phyloP scores from a whole-genome alignment of 2,888 invertebrate genomes.

The Alviniconcha strummeri region DNA sequence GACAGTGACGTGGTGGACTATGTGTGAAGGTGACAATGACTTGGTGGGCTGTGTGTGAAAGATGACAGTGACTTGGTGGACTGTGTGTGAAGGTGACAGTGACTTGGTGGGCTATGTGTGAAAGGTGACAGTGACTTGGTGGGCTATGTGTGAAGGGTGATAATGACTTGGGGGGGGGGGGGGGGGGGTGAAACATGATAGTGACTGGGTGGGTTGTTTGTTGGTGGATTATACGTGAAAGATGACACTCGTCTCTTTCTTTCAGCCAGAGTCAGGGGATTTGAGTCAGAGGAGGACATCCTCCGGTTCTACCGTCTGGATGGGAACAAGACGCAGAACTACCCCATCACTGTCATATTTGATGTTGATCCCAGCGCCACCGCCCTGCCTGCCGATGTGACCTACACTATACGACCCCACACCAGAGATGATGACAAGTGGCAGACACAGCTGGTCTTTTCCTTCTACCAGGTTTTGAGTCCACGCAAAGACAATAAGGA shows the following conservation, averaged over 20 bases:
- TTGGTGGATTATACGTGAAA: too few species aligned
- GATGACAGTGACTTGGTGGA: too few species aligned
- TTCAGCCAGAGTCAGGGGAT: background rate
- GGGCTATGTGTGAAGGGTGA: too few species aligned
- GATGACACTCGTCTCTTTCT: background rate
- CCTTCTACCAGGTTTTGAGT: conserved; percentile 26
- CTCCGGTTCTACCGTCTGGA: background rate
- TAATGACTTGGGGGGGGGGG: too few species aligned
- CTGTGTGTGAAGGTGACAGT: too few species aligned
- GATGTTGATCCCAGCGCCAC: background rate
- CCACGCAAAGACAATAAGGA: conserved; percentile 1
- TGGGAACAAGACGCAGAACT: background rate
- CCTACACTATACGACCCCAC: conserved; percentile 19
- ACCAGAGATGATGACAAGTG: conserved; percentile 26
- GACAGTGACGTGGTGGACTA: too few species aligned
- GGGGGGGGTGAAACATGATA: too few species aligned
- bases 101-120: too few species aligned
- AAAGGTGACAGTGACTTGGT: too few species aligned
- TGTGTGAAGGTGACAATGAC: too few species aligned
- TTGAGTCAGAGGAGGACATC: background rate
- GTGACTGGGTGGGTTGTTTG: too few species aligned
- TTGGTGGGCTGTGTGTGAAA: too few species aligned
- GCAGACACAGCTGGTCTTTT: conserved; percentile 25
- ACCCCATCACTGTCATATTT: conserved; percentile 21
- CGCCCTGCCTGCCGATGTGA: conserved; percentile 11